Evolutionary conservation across 2,797 vertebrate genomes (phyloP).

Genomic region (Pyrocephalus nanus): DNA sequence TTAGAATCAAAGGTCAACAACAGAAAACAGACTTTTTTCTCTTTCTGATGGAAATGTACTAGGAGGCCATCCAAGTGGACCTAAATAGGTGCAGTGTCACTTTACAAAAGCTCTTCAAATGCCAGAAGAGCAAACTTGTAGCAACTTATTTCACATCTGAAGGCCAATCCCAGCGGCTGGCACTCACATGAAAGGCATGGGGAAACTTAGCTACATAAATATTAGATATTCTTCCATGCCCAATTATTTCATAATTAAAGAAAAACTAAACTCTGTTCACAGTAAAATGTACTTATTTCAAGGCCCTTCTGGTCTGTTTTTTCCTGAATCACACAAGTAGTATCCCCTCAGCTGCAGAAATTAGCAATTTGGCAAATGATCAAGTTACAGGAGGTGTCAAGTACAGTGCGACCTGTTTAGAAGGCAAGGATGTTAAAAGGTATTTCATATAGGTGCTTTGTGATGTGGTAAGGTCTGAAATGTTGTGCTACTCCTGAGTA

Average conservation of each 20-base stretch:
- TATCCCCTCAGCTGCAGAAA: conserved; percentile 62
- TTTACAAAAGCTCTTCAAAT: conserved; percentile 52
- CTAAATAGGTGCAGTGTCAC: neutral
- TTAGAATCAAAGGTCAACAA: neutral
- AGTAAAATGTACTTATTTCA: conserved; percentile 54
- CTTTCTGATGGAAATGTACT: neutral
- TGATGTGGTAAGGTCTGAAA: conserved; percentile 35
- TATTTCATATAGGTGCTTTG: conserved; percentile 46
- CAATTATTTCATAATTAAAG: conserved; percentile 30
- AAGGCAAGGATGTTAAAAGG: conserved; percentile 55
- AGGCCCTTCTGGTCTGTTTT: conserved; percentile 49
- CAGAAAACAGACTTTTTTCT: neutral
- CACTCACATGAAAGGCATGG: conserved; percentile 6
- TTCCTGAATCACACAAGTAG: conserved; percentile 34
- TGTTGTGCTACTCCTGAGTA: conserved; percentile 59
- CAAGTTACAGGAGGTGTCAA: conserved; percentile 44
- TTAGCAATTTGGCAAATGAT: conserved; percentile 70
- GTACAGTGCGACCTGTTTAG: conserved; percentile 51
- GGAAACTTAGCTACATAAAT: conserved; percentile 36
- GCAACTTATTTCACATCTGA: conserved; percentile 36
- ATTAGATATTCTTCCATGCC: neutral
- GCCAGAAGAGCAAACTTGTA: conserved; percentile 6
- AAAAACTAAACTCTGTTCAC: conserved; percentile 5
- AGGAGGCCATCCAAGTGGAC: neutral
- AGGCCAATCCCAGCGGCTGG: conserved; percentile 18